phyloP scores from a whole-genome alignment of 2,797 vertebrate genomes.

The Chaetodon trifasciatus region DNA sequence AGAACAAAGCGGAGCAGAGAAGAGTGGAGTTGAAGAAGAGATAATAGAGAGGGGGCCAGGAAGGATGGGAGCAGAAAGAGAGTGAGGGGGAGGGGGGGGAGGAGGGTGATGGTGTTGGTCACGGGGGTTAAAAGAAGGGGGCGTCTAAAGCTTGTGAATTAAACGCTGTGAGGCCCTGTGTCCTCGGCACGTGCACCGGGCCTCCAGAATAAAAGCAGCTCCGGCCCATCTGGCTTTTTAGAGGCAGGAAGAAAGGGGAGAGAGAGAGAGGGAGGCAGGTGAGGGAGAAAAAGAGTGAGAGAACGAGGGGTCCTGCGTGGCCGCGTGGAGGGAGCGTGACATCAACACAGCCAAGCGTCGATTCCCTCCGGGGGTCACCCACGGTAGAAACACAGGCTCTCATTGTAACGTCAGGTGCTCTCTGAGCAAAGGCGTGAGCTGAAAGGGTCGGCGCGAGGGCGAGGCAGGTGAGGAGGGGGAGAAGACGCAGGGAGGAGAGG shows the following conservation, averaged over 20 bases:
- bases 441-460: not conserved
- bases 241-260: slow-evolving; percentile 34
- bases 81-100: slow-evolving; percentile 30
- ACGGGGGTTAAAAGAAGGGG: slow-evolving; percentile 72
- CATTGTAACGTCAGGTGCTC: slow-evolving; percentile 34
- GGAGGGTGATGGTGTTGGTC: slow-evolving; percentile 49
- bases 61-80: slow-evolving; percentile 41
- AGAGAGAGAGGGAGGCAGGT: slow-evolving; percentile 12
- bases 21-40: slow-evolving; percentile 49
- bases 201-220: slow-evolving; percentile 76
- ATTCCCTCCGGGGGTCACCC: slow-evolving; percentile 35
- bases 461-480: not conserved
- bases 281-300: not conserved
- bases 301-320: not conserved
- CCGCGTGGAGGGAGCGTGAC: slow-evolving; percentile 2
- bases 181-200: slow-evolving; percentile 85
- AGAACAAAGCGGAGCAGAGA: slow-evolving; percentile 30
- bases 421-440: not conserved
- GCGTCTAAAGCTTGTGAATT: slow-evolving; percentile 79
- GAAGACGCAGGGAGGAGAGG: not conserved
- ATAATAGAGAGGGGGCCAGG: slow-evolving; percentile 56
- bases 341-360: slow-evolving; percentile 41
- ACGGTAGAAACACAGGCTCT: not conserved
- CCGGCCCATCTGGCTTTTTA: slow-evolving; percentile 82
- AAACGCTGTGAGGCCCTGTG: slow-evolving; percentile 83